Evolutionary conservation across 1,140 invertebrate species (phyloP).

Genomic region (Lucilia sericata): DNA sequence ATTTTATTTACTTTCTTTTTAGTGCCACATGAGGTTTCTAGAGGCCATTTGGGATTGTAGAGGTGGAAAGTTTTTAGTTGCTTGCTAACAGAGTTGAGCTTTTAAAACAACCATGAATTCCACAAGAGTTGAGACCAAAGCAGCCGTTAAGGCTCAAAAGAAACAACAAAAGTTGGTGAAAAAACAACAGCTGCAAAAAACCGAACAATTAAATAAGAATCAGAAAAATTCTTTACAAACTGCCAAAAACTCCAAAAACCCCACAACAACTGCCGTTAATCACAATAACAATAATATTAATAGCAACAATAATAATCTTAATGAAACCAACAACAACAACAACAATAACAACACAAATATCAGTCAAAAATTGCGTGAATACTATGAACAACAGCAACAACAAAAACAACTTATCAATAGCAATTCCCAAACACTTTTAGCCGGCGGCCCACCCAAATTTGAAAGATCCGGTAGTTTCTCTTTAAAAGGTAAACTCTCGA

Average conservation of each 20-base stretch:
- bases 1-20: not conserved
- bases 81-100: too few relatives aligned
- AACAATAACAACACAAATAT: constrained; percentile 50
- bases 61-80: too few relatives aligned
- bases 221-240: constrained; percentile 23
- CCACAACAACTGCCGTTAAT: constrained; percentile 3
- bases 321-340: constrained; percentile 48
- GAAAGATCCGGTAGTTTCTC: constrained; percentile 64
- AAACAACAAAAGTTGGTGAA: constrained; percentile 61
- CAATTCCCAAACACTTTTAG: constrained; percentile 43
- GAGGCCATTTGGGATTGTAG: too few relatives aligned
- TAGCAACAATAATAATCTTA: constrained; percentile 50
- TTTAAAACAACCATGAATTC: constrained; percentile 55
- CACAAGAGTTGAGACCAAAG: constrained; percentile 57
- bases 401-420: constrained; percentile 13
- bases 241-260: constrained; percentile 39
- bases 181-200: constrained; percentile 53
- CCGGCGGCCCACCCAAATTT: constrained; percentile 58
- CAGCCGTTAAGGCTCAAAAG: constrained; percentile 59
- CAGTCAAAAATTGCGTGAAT: constrained; percentile 40
- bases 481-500: constrained; percentile 58
- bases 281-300: constrained; percentile 54
- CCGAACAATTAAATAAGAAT: constrained; percentile 16
- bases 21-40: not conserved
- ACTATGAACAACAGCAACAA: constrained; percentile 35